Evolutionary conservation across 2,797 vertebrate species (phyloP).

Genomic region (Phoxinus dragarum): DNA sequence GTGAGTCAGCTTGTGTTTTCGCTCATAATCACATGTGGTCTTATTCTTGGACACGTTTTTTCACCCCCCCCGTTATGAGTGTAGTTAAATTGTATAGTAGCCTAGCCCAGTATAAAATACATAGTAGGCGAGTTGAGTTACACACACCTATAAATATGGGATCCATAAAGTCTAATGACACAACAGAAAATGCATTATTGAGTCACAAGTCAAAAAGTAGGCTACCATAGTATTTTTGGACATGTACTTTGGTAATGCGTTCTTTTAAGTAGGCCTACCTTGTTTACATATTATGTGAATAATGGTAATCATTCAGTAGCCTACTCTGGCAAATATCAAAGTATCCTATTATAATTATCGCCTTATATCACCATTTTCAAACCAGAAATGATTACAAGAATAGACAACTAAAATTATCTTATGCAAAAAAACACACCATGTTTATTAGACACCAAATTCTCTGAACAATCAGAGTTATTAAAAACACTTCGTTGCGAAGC

Average conservation of each 20-base stretch:
- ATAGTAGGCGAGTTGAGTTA: background rate
- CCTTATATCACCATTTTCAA: background rate
- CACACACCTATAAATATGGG: background rate
- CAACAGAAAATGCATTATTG: background rate
- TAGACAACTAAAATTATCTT: conserved; percentile 28
- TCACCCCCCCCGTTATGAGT: background rate
- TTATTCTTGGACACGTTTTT: background rate
- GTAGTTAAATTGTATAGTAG: background rate
- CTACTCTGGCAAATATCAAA: background rate
- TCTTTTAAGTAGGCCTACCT: background rate
- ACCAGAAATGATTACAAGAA: background rate
- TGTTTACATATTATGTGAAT: background rate
- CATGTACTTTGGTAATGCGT: background rate
- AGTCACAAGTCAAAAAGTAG: background rate
- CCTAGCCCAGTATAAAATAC: background rate
- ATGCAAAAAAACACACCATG: conserved; percentile 65
- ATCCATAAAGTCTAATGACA: background rate
- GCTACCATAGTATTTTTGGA: background rate
- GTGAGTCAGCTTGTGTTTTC: conserved; percentile 1
- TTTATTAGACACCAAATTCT: conserved; percentile 80
- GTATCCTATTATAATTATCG: background rate
- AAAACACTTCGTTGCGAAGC: conserved; percentile 91
- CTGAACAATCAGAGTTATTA: conserved; percentile 78
- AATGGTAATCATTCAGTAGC: background rate
- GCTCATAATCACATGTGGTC: background rate